Percentiles rank a stretch among this genome's conserved stretches.
Evolutionary conservation across 2,888 invertebrate genomes (phyloP).

Genomic region (Limnephilus auricula): DNA sequence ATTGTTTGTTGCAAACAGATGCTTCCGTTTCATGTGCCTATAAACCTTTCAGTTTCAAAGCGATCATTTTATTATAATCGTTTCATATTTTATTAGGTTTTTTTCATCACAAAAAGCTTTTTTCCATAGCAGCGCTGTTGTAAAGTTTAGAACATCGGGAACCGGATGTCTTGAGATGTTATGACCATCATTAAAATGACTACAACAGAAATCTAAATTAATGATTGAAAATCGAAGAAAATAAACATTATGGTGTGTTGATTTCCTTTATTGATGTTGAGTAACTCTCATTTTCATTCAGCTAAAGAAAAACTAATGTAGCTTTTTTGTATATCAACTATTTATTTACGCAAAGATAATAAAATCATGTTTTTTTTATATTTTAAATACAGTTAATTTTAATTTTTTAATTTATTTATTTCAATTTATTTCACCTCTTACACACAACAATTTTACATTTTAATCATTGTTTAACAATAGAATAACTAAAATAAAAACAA

Average conservation of each 20-base stretch:
- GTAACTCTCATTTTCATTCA: background rate
- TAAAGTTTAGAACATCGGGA: slow-evolving; percentile 48
- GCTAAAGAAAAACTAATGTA: background rate
- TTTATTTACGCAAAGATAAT: too few species aligned
- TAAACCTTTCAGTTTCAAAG: slow-evolving; percentile 61
- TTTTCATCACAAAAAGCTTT: slow-evolving; percentile 59
- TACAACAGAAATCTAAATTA: background rate
- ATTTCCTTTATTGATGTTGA: background rate
- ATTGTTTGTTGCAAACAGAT: slow-evolving; percentile 59
- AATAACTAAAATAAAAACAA: too few species aligned
- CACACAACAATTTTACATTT: too few species aligned
- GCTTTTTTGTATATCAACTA: background rate
- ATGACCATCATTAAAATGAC: slow-evolving; percentile 7
- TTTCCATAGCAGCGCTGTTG: slow-evolving; percentile 25
- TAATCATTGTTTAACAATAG: too few species aligned
- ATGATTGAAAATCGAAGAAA: slow-evolving; percentile 5
- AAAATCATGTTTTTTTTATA: too few species aligned
- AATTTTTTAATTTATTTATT: too few species aligned
- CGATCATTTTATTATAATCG: slow-evolving; percentile 63
- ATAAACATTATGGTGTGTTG: background rate
- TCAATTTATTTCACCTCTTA: too few species aligned
- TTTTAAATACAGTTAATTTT: too few species aligned
- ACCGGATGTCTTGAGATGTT: slow-evolving; percentile 30
- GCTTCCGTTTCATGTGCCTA: slow-evolving; percentile 48
- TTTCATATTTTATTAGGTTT: slow-evolving; percentile 59